Conservation (phyloP, 2,888 invertebrate genomes). For the Crematogaster levior region DNA sequence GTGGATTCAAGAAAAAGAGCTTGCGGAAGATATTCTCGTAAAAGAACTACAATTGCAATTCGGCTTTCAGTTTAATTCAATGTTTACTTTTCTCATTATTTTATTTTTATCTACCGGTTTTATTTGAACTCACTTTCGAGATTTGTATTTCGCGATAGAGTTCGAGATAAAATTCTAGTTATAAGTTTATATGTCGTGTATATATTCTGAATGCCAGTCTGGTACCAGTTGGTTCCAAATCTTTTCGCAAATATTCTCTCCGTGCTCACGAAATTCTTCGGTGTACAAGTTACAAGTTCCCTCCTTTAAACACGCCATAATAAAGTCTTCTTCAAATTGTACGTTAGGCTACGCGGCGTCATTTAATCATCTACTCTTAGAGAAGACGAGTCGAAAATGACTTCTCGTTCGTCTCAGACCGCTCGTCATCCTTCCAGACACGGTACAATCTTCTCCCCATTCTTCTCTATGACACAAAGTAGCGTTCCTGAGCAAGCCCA, state of each 20-base stretch:
- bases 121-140: not conserved
- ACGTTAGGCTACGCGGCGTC: constrained; percentile 47
- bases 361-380: constrained; percentile 32
- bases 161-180: constrained; percentile 5
- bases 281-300: not conserved
- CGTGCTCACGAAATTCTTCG: not conserved
- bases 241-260: constrained; percentile 8
- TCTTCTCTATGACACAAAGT: constrained; percentile 30
- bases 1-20: not conserved
- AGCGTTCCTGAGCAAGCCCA: constrained; percentile 25
- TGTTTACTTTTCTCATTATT: not conserved
- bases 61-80: constrained; percentile 19
- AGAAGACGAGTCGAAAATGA: constrained; percentile 28
- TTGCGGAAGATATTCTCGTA: constrained; percentile 8
- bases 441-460: constrained; percentile 60
- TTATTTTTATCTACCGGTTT: not conserved
- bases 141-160: constrained; percentile 3
- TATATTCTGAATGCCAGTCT: not conserved
- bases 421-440: constrained; percentile 55
- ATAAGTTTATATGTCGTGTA: not conserved
- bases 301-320: constrained; percentile 7
- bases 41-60: constrained; percentile 13
- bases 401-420: constrained; percentile 33
- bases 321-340: constrained; percentile 31
- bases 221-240: not conserved